Conservation (phyloP, 2,888 invertebrate species). For the Polyommatus icarus region DNA sequence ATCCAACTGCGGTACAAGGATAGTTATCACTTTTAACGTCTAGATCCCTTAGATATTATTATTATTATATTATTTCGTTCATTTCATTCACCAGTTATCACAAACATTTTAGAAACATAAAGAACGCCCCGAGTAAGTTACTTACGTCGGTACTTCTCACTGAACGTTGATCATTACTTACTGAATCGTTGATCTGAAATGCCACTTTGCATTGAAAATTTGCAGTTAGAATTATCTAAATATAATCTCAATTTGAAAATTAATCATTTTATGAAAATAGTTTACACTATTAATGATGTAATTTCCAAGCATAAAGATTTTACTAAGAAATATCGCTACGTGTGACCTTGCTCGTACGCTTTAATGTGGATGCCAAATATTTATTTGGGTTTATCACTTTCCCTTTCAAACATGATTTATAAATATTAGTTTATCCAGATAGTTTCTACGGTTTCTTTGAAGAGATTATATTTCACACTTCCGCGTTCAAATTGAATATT, state of each 20-base stretch:
- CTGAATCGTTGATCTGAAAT: too few species aligned
- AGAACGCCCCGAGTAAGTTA: too few species aligned
- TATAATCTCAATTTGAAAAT: too few species aligned
- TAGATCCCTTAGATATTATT: too few species aligned
- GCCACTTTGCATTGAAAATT: too few species aligned
- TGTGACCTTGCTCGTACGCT: neutral
- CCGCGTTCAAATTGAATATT: neutral
- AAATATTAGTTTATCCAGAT: neutral
- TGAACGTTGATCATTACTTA: too few species aligned
- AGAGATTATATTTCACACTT: neutral
- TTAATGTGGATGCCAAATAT: slow-evolving; percentile 19
- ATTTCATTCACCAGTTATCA: too few species aligned
- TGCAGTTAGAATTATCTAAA: too few species aligned
- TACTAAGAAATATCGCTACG: neutral
- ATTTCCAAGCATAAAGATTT: neutral
- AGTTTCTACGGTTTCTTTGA: slow-evolving; percentile 3
- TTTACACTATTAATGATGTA: neutral
- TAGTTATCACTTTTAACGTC: too few species aligned
- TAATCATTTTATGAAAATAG: neutral
- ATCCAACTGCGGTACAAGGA: neutral
- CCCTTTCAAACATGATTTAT: slow-evolving; percentile 8
- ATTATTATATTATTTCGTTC: too few species aligned
- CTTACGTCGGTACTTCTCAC: too few species aligned
- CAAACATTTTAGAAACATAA: too few species aligned
- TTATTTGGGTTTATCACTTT: slow-evolving; percentile 14